phyloP scores from a whole-genome alignment of 2,888 invertebrate genomes.

The Xestia c-nigrum region DNA sequence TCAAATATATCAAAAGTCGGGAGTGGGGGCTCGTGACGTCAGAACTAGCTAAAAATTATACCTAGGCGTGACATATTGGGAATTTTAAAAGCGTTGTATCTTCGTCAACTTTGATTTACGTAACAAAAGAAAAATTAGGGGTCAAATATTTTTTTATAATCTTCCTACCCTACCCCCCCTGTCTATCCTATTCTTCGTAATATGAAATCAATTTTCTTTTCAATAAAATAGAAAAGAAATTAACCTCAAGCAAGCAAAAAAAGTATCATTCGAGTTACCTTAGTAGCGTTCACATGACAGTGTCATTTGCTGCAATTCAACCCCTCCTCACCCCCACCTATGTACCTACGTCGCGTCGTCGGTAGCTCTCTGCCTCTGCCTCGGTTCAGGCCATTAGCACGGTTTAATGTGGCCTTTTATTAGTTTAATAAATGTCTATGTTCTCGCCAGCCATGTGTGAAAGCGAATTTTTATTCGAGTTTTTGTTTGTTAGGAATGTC shows the following conservation, averaged over 20 bases:
- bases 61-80: too few species aligned
- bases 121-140: too few species aligned
- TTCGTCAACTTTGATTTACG: too few species aligned
- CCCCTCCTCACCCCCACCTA: conserved; percentile 39
- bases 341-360: conserved; percentile 15
- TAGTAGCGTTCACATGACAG: conserved; percentile 33
- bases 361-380: conserved; percentile 31
- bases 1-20: too few species aligned
- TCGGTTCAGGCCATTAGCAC: conserved; percentile 63
- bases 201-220: background rate
- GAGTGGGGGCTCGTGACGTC: too few species aligned
- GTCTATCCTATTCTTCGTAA: background rate
- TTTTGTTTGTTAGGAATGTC: conserved; percentile 57
- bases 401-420: conserved; percentile 68
- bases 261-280: conserved; percentile 36
- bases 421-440: conserved; percentile 67
- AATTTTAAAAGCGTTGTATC: too few species aligned
- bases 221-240: background rate
- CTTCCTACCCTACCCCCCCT: too few species aligned
- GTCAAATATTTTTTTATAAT: too few species aligned
- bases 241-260: background rate
- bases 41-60: too few species aligned
- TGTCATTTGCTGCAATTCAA: conserved; percentile 65
- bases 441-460: conserved; percentile 57
- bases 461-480: conserved; percentile 59